phyloP scores from a whole-genome alignment of 2,888 invertebrate genomes.

The Opisthograptis luteolata region DNA sequence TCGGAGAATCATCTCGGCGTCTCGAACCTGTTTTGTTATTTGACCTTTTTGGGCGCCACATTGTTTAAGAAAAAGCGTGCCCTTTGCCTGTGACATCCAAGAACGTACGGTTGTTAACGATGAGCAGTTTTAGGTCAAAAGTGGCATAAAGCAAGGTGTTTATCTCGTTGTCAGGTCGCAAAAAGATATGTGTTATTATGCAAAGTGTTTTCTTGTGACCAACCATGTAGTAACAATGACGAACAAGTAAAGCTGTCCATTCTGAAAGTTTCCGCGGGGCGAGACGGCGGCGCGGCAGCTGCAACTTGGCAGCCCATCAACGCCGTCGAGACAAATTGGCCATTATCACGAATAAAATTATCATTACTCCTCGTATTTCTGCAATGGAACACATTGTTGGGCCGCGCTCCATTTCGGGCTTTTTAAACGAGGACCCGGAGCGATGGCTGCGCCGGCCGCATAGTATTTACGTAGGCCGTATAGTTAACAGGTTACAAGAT shows the following conservation, averaged over 20 bases:
- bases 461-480: slow-evolving; percentile 63
- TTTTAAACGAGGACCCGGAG: slow-evolving; percentile 41
- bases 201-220: slow-evolving; percentile 8
- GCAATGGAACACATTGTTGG: slow-evolving; percentile 34
- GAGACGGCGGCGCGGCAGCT: slow-evolving; percentile 23
- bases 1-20: slow-evolving; percentile 52
- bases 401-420: slow-evolving; percentile 22
- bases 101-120: slow-evolving; percentile 17
- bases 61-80: slow-evolving; percentile 33
- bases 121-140: slow-evolving; percentile 7
- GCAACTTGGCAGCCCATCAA: slow-evolving; percentile 37
- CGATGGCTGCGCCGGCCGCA: slow-evolving; percentile 59
- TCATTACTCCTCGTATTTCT: slow-evolving; percentile 29
- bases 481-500: slow-evolving; percentile 66
- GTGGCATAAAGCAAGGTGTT: slow-evolving; percentile 7
- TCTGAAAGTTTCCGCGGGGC: slow-evolving; percentile 34
- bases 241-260: slow-evolving; percentile 10
- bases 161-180: background rate
- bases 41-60: slow-evolving; percentile 50
- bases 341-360: slow-evolving; percentile 39
- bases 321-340: slow-evolving; percentile 35
- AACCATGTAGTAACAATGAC: slow-evolving; percentile 12
- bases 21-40: slow-evolving; percentile 54
- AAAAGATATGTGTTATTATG: slow-evolving; percentile 17
- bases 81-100: slow-evolving; percentile 38